Percentiles rank a stretch among this genome's conserved stretches.
phyloP scores from a whole-genome alignment of 2,888 invertebrate genomes.

The Galerucella calmariensis region DNA sequence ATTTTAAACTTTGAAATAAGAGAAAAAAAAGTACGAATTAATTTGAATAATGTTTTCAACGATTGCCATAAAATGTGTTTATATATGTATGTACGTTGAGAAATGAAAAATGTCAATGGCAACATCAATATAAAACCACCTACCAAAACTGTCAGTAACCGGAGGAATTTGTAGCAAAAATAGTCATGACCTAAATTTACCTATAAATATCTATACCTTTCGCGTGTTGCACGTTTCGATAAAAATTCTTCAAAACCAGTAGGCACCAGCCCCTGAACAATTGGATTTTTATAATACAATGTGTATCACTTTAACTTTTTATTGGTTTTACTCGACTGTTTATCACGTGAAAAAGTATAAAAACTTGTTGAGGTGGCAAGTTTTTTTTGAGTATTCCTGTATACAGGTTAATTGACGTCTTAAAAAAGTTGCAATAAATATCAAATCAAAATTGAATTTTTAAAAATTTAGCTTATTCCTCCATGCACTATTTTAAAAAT shows the following conservation, averaged over 20 bases:
- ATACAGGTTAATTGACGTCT: too few species aligned
- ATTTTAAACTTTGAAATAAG: too few species aligned
- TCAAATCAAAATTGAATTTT: too few species aligned
- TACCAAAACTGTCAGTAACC: constrained; percentile 25
- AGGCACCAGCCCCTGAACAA: constrained; percentile 19
- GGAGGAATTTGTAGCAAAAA: constrained; percentile 32
- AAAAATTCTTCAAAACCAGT: constrained; percentile 16
- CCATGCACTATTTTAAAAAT: too few species aligned
- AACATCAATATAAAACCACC: constrained; percentile 27
- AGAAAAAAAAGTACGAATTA: not conserved
- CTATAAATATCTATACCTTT: constrained; percentile 32
- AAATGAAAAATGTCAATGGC: constrained; percentile 33
- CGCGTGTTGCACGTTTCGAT: constrained; percentile 33
- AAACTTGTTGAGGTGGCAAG: too few species aligned
- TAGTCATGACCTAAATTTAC: constrained; percentile 43
- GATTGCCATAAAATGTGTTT: not conserved
- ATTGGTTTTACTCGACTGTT: too few species aligned
- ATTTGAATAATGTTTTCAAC: not conserved
- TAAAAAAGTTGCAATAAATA: too few species aligned
- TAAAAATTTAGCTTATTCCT: too few species aligned
- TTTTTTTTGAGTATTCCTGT: too few species aligned
- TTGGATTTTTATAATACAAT: not conserved
- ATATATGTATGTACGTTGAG: not conserved
- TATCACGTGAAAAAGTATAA: too few species aligned
- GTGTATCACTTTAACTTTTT: not conserved